Percentiles rank a stretch among this genome's conserved stretches.
Evolutionary conservation across 1,140 invertebrate genomes (phyloP).

Genomic region (Aphaenogaster ashmeadi): DNA sequence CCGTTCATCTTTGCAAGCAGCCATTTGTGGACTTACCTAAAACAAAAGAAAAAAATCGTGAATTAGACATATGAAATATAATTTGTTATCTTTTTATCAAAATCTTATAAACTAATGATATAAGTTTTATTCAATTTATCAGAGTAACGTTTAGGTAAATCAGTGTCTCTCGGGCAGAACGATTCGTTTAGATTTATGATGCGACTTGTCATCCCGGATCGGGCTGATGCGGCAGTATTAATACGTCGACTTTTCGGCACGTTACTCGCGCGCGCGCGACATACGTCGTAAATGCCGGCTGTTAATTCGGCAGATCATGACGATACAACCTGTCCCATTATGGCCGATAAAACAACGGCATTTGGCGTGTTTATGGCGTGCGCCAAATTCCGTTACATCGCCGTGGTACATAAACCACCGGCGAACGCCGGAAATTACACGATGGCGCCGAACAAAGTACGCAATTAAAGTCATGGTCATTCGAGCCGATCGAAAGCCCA

Average conservation of each 20-base stretch:
- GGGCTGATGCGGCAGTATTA: background rate
- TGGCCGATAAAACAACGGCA: slow-evolving; percentile 60
- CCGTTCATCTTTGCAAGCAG: slow-evolving; percentile 10
- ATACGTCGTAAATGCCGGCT: slow-evolving; percentile 34
- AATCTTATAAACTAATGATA: background rate
- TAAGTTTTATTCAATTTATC: background rate
- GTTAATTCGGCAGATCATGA: slow-evolving; percentile 59
- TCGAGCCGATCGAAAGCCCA: slow-evolving; percentile 76
- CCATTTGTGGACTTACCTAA: slow-evolving; percentile 76
- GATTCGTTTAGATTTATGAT: slow-evolving; percentile 1
- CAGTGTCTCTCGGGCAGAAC: background rate
- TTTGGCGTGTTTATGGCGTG: slow-evolving; percentile 54
- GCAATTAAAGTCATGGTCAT: slow-evolving; percentile 74
- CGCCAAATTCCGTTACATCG: slow-evolving; percentile 72
- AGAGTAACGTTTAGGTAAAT: background rate
- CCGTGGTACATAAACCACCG: slow-evolving; percentile 67
- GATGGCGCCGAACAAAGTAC: slow-evolving; percentile 51
- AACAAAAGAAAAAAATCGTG: slow-evolving; percentile 70
- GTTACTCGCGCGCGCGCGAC: slow-evolving; percentile 27
- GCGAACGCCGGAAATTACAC: slow-evolving; percentile 67
- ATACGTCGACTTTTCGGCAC: slow-evolving; percentile 11
- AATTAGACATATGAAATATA: background rate
- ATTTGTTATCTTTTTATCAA: background rate
- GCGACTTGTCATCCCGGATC: background rate
- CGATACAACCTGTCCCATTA: slow-evolving; percentile 54